phyloP scores from a whole-genome alignment of 2,888 invertebrate species.

The Nomada hirtipes region DNA sequence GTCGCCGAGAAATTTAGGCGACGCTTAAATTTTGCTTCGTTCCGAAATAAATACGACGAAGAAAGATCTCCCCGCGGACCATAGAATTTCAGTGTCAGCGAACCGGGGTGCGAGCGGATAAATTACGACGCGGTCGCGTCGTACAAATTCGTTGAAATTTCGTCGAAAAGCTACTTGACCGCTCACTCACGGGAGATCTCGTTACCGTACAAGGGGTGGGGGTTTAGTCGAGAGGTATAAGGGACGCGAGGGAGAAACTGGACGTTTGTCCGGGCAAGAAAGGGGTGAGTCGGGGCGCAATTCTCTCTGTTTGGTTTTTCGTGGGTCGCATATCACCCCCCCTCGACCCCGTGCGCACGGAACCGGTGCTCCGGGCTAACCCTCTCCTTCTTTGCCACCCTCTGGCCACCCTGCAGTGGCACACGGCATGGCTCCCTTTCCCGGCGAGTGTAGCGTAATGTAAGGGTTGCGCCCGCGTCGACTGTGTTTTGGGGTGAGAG shows the following conservation, averaged over 20 bases:
- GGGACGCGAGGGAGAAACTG: conserved; percentile 42
- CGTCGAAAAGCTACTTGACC: conserved; percentile 69
- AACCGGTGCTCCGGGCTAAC: conserved; percentile 50
- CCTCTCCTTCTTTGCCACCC: conserved; percentile 57
- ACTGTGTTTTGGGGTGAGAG: conserved; percentile 76
- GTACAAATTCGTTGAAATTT: conserved; percentile 77
- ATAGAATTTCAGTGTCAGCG: conserved; percentile 25
- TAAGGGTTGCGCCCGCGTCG: conserved; percentile 81
- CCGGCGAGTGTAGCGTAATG: conserved; percentile 80
- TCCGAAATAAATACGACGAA: conserved; percentile 40
- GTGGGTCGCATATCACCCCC: conserved; percentile 76
- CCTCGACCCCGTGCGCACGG: not conserved
- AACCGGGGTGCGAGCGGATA: conserved; percentile 55
- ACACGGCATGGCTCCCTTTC: conserved; percentile 75
- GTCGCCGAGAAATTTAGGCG: conserved; percentile 20
- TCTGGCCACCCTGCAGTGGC: conserved; percentile 61
- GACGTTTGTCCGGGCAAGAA: conserved; percentile 32
- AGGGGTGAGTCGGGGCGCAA: conserved; percentile 49
- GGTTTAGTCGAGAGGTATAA: conserved; percentile 37
- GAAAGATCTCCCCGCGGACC: conserved; percentile 7
- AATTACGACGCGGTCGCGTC: conserved; percentile 72
- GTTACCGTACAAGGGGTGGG: conserved; percentile 60
- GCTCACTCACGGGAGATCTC: conserved; percentile 67
- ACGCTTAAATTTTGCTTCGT: conserved; percentile 33
- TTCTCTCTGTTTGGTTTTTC: conserved; percentile 81